phyloP scores from a whole-genome alignment of 2,113 vertebrate genomes.

The Corythornis madagascariensis region DNA sequence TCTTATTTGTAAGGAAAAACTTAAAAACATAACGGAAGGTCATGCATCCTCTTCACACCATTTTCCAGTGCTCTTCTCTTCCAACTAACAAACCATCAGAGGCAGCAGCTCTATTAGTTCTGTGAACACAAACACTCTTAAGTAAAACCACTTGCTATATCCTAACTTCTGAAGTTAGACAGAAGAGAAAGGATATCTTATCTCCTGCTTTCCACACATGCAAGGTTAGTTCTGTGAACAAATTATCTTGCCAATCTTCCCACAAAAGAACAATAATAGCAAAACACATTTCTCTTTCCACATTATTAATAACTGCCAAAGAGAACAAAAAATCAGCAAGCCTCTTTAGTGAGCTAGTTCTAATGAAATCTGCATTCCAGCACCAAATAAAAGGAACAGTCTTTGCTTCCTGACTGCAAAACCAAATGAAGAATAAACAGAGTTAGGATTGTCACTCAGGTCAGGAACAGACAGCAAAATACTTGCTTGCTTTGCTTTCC shows the following conservation, averaged over 20 bases:
- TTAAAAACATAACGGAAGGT: background rate
- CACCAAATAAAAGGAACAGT: background rate
- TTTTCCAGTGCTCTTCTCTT: background rate
- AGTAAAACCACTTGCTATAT: slow-evolving; percentile 17
- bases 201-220: background rate
- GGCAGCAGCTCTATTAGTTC: background rate
- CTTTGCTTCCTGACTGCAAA: background rate
- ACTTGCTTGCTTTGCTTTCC: background rate
- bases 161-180: background rate
- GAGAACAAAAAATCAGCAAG: background rate
- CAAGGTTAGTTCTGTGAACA: background rate
- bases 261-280: background rate
- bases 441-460: background rate
- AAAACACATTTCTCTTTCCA: background rate
- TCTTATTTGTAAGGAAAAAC: background rate
- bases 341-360: background rate
- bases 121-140: background rate
- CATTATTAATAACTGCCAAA: background rate
- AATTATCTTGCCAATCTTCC: background rate
- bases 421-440: background rate
- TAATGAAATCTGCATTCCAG: background rate
- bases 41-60: background rate
- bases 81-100: background rate
- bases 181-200: background rate
- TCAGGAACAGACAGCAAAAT: background rate